Percentiles rank a stretch among this genome's conserved stretches.
Conservation (phyloP, 2,797 vertebrate genomes). For the Bradypodion ventrale region DNA sequence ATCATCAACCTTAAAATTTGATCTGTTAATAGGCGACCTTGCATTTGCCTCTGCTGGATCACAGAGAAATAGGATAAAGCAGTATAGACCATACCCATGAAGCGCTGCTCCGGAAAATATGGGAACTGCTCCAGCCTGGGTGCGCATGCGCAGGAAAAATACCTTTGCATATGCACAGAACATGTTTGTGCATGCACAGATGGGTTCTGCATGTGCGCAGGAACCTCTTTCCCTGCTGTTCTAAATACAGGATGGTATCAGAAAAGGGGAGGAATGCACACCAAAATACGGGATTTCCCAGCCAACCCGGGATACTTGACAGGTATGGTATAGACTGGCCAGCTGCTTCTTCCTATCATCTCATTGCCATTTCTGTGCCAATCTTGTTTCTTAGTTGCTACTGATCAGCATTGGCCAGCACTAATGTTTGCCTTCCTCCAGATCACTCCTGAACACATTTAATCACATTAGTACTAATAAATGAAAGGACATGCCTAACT, state of each 20-base stretch:
- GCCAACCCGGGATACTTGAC: no score
- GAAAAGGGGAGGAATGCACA: no score
- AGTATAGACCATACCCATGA: no score
- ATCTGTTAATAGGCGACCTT: background rate
- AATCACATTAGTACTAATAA: constrained; percentile 4
- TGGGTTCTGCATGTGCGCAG: no score
- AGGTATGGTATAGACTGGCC: background rate
- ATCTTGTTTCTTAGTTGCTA: background rate
- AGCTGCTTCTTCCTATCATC: background rate
- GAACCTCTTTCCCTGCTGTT: no score
- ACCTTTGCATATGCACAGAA: no score
- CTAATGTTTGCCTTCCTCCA: background rate
- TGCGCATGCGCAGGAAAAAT: no score
- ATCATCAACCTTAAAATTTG: background rate
- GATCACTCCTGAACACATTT: constrained; percentile 6
- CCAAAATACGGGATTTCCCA: no score
- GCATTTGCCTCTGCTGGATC: background rate
- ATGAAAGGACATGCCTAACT: background rate
- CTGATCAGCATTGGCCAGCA: background rate
- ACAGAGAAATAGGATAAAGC: background rate
- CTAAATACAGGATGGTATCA: no score
- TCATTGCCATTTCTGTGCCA: background rate
- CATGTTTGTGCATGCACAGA: no score
- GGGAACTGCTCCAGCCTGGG: no score
- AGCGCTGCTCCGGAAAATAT: no score